Evolutionary conservation across 1,140 invertebrate species (phyloP), one percentile per base, ranked within the genome.

Genomic region (Ips typographus): DNA sequence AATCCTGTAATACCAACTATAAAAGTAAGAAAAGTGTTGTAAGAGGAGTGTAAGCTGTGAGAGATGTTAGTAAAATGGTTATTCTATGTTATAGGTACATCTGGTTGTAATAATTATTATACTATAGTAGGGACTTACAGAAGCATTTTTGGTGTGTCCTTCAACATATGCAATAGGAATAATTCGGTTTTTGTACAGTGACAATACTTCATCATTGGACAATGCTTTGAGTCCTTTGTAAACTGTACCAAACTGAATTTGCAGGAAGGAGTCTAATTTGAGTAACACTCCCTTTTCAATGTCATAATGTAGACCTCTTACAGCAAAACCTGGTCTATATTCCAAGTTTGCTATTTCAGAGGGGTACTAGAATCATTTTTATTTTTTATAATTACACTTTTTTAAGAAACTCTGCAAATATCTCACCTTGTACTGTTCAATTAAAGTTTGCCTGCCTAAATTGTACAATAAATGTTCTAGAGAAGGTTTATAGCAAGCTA

Each of bases 221-320:
- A 99, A 85, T 7, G 89, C 88, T 71, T 89, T 90, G 8, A 94
- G 80, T 3, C 96, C 92, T 75, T 93, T 86, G 80, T 95, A 98
- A n/a, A 98, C 95, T 42, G 94, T 91, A 44, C 94, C 96, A 77
- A 95, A 87, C 81, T 98, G 96, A 74, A 98, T 95, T 86, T 98
- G 94, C 72, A 98, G 85, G 81, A 98, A 98, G 22, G 94, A 94
- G 83, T 98, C 96, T 73, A 99, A 85, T 83, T 99, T 98, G 73
- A 98, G 84, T 8, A 98, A 83, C n/a, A 98, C 81, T 41, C 96
- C 95, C 82, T 96, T 95, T 80, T 95, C 91, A 77, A 98, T 94
- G 81, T 98, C 96, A 85, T 96, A 98, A 83, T 98, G 96, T 4
- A 98, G 85, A 63, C 96, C 95, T 65, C 95, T 86, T 3, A 98